Percentiles rank a stretch among this genome's conserved stretches.
Evolutionary conservation across 2,888 invertebrate species (phyloP).

Genomic region (Lottia gigantea): DNA sequence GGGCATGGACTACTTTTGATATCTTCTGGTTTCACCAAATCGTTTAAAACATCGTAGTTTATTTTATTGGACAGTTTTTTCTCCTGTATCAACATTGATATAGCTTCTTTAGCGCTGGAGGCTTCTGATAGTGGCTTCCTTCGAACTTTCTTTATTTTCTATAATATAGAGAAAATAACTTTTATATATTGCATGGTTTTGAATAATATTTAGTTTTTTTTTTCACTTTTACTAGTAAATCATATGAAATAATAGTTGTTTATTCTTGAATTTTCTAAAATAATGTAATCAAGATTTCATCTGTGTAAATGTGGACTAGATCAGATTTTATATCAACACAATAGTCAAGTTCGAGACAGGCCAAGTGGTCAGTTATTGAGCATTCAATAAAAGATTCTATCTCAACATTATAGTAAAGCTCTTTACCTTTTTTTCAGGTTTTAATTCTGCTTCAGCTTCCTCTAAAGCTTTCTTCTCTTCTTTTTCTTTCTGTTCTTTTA

Average conservation of each 20-base stretch:
- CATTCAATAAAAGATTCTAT: too few species aligned
- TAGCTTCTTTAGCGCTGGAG: conserved; percentile 81
- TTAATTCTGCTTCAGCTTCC: conserved; percentile 82
- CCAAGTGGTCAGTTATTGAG: too few species aligned
- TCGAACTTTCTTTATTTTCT: conserved; percentile 49
- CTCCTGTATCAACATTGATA: conserved; percentile 95
- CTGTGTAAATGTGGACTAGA: too few species aligned
- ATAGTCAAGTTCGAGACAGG: too few species aligned
- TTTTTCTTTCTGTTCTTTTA: conserved; percentile 86
- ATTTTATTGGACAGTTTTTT: conserved; percentile 96
- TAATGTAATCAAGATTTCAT: too few species aligned
- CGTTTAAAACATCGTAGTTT: conserved; percentile 95
- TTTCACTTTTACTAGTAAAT: too few species aligned
- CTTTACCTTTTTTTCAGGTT: conserved; percentile 77
- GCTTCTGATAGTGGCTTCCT: conserved; percentile 59
- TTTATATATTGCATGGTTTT: too few species aligned
- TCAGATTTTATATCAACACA: too few species aligned
- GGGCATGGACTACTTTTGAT: conserved; percentile 7
- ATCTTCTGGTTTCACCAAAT: conserved; percentile 70
- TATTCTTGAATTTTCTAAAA: too few species aligned
- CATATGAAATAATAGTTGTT: too few species aligned
- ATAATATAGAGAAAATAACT: conserved; percentile 15
- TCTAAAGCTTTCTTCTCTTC: conserved; percentile 84
- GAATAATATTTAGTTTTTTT: too few species aligned
- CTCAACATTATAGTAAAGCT: too few species aligned